Conservation (phyloP, 1,140 invertebrate species). For the Apolygus lucorum region DNA sequence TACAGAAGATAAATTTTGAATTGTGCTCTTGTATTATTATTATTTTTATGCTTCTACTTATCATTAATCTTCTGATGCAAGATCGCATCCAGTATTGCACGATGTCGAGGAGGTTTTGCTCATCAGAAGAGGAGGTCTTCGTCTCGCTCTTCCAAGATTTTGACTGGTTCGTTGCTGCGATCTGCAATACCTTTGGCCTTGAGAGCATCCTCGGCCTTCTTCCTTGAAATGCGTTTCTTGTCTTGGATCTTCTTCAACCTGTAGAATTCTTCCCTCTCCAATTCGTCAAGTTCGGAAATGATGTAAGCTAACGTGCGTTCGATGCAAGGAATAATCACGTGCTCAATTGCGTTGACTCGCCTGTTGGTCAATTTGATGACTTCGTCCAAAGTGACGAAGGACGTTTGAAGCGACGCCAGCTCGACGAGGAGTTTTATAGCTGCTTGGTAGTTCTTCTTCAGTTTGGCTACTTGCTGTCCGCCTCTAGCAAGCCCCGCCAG, state of each 20-base stretch:
- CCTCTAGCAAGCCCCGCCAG: constrained; percentile 86
- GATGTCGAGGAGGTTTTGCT: too few relatives aligned
- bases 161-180: too few relatives aligned
- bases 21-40: too few relatives aligned
- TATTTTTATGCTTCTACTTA: too few relatives aligned
- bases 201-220: too few relatives aligned
- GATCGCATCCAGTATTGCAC: too few relatives aligned
- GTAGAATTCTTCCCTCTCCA: constrained; percentile 99
- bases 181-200: too few relatives aligned
- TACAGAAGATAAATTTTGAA: too few relatives aligned
- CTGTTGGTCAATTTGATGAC: constrained; percentile 96
- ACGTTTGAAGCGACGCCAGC: constrained; percentile 90
- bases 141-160: too few relatives aligned
- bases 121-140: too few relatives aligned
- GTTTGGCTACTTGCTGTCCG: constrained; percentile 85
- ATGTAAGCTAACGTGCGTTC: constrained; percentile 96
- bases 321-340: constrained; percentile 97
- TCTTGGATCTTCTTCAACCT: constrained; percentile 74
- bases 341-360: constrained; percentile 99
- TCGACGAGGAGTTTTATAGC: constrained; percentile 88
- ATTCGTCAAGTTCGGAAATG: constrained; percentile 94
- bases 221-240: constrained; percentile 65
- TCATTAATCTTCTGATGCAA: too few relatives aligned
- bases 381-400: constrained; percentile 93
- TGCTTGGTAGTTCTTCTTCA: constrained; percentile 93